phyloP scores from a whole-genome alignment of 2,113 vertebrate genomes.

The Hydrolagus affinis region DNA sequence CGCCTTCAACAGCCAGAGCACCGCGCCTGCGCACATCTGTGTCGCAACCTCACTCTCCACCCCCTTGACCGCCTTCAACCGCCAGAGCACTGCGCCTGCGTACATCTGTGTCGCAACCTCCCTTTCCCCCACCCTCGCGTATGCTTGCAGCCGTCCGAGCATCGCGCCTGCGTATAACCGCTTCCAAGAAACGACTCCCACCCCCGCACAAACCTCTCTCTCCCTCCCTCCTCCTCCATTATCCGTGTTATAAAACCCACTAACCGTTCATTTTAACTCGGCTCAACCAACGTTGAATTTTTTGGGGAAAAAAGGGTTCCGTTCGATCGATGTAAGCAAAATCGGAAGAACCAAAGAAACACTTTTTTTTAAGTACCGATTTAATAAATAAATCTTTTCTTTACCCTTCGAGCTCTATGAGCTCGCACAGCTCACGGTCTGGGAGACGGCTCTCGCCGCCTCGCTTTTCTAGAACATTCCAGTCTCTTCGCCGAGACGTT shows the following conservation, averaged over 20 bases:
- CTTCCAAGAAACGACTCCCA: neutral
- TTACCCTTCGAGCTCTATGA: no score
- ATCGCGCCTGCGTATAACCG: no score
- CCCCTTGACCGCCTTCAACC: no score
- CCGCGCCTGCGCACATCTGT: neutral
- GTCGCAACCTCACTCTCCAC: no score
- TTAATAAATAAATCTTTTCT: neutral
- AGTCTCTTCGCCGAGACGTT: slow-evolving; percentile 33
- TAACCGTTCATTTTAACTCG: no score
- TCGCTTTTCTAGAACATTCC: slow-evolving; percentile 54
- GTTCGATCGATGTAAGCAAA: no score
- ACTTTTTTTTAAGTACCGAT: neutral
- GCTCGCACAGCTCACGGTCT: neutral
- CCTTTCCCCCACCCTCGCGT: no score
- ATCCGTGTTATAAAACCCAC: no score
- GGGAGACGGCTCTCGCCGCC: neutral
- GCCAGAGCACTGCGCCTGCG: neutral
- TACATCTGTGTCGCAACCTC: neutral
- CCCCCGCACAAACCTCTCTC: neutral
- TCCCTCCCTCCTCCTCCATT: neutral
- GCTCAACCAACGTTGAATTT: no score
- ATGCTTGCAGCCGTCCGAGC: no score
- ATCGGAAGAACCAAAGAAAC: no score
- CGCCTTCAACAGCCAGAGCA: neutral
- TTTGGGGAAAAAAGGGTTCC: no score